Evolutionary conservation across 1,140 invertebrate genomes (phyloP).

Genomic region (Holotrichia oblita): DNA sequence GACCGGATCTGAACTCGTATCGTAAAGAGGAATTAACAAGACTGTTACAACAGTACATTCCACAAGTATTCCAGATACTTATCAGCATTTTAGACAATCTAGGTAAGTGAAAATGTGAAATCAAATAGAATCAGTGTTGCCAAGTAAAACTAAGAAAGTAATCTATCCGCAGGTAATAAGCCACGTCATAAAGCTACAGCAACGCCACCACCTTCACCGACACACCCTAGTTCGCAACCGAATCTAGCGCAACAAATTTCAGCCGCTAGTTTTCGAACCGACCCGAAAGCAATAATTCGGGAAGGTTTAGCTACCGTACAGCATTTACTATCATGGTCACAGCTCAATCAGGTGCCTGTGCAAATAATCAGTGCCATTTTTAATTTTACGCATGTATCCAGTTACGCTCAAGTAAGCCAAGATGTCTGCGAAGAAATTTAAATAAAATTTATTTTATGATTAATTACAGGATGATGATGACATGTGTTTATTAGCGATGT

Average conservation of each 20-base stretch:
- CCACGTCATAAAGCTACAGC: slow-evolving; percentile 67
- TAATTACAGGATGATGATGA: slow-evolving; percentile 68
- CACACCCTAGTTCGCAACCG: slow-evolving; percentile 56
- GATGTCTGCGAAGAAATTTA: background rate
- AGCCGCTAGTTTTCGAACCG: slow-evolving; percentile 53
- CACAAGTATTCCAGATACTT: slow-evolving; percentile 74
- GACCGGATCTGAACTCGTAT: slow-evolving; percentile 77
- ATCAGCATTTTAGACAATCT: slow-evolving; percentile 60
- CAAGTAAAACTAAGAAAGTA: background rate
- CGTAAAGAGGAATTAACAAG: slow-evolving; percentile 80
- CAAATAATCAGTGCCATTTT: slow-evolving; percentile 77
- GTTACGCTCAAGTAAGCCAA: slow-evolving; percentile 64
- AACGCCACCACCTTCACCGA: slow-evolving; percentile 79
- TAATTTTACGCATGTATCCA: slow-evolving; percentile 73
- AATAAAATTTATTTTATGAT: background rate
- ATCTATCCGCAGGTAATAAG: slow-evolving; percentile 57
- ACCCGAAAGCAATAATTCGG: slow-evolving; percentile 52
- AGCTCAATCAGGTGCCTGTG: slow-evolving; percentile 76
- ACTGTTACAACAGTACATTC: slow-evolving; percentile 78
- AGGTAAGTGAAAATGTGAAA: slow-evolving; percentile 43
- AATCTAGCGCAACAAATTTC: slow-evolving; percentile 50
- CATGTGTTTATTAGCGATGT: slow-evolving; percentile 81
- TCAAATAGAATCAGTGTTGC: slow-evolving; percentile 44
- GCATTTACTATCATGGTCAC: slow-evolving; percentile 89
- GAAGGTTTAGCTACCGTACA: slow-evolving; percentile 75